Percentiles rank a stretch among this genome's conserved stretches.
Conservation (phyloP, 2,888 invertebrate genomes). For the Tuberolachnus salignus region DNA sequence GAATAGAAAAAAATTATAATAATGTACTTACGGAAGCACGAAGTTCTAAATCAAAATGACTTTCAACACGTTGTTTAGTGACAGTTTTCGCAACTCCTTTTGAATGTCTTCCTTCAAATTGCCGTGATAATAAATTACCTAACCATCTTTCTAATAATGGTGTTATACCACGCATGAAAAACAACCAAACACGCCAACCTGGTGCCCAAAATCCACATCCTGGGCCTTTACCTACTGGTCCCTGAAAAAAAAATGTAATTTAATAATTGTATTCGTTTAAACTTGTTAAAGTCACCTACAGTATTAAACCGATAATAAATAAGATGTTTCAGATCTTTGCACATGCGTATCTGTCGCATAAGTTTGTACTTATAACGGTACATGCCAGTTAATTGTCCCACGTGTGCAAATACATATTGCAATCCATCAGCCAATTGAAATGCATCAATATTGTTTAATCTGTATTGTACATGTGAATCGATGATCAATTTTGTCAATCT, state of each 20-base stretch:
- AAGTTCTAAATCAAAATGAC: slow-evolving; percentile 98
- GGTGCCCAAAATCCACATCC: slow-evolving; percentile 99
- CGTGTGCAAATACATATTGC: slow-evolving; percentile 99
- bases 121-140: slow-evolving; percentile 96
- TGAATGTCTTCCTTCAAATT: slow-evolving; percentile 98
- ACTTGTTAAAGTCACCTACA: slow-evolving; percentile 67
- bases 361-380: slow-evolving; percentile 98
- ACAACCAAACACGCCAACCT: slow-evolving; percentile 99
- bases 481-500: slow-evolving; percentile 98
- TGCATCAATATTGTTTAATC: slow-evolving; percentile 98
- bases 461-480: slow-evolving; percentile 98
- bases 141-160: slow-evolving; percentile 97
- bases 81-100: slow-evolving; percentile 99
- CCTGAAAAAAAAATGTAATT: slow-evolving; percentile 66
- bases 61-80: slow-evolving; percentile 98
- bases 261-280: not conserved
- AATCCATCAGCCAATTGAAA: slow-evolving; percentile 97
- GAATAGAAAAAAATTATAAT: not conserved
- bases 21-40: slow-evolving; percentile 91
- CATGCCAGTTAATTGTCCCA: slow-evolving; percentile 99
- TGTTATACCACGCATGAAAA: slow-evolving; percentile 99
- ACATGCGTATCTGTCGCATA: slow-evolving; percentile 99
- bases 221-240: slow-evolving; percentile 97
- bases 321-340: slow-evolving; percentile 98
- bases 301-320: slow-evolving; percentile 99